phyloP scores from a whole-genome alignment of 2,113 vertebrate genomes.

The Plecotus auritus region DNA sequence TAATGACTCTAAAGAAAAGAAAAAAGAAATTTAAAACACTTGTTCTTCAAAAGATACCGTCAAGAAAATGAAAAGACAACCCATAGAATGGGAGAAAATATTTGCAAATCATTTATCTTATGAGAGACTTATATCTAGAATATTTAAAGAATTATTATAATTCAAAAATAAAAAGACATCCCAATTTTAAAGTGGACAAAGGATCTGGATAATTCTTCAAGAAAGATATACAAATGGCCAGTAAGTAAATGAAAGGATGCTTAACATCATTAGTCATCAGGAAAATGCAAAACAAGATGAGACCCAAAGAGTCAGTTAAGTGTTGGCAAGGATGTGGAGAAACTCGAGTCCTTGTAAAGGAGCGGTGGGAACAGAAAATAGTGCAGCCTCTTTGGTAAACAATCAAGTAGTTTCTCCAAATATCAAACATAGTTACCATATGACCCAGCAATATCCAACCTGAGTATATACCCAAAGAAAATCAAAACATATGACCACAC shows the following conservation, averaged over 20 bases:
- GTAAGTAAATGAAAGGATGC: not conserved
- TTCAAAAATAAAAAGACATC: not conserved
- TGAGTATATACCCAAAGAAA: not conserved
- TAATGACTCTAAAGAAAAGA: not conserved
- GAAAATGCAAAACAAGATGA: not conserved
- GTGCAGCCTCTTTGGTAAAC: not conserved
- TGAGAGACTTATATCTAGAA: not conserved
- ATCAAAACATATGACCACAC: not conserved
- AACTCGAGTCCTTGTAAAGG: not conserved
- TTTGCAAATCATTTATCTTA: not conserved
- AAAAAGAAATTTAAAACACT: not conserved
- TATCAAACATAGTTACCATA: not conserved
- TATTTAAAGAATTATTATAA: not conserved
- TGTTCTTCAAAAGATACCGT: not conserved
- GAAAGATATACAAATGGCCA: not conserved
- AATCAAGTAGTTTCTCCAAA: not conserved
- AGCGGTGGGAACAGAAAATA: not conserved
- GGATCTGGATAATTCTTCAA: not conserved
- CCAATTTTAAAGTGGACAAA: not conserved
- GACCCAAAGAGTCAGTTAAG: not conserved
- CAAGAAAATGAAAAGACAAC: not conserved
- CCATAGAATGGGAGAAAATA: not conserved
- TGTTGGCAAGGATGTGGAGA: not conserved
- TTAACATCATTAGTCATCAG: not conserved
- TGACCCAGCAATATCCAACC: not conserved